Percentiles rank a stretch among this genome's conserved stretches.
Conservation (phyloP, 2,888 invertebrate species). For the Rhodophaea formosa region DNA sequence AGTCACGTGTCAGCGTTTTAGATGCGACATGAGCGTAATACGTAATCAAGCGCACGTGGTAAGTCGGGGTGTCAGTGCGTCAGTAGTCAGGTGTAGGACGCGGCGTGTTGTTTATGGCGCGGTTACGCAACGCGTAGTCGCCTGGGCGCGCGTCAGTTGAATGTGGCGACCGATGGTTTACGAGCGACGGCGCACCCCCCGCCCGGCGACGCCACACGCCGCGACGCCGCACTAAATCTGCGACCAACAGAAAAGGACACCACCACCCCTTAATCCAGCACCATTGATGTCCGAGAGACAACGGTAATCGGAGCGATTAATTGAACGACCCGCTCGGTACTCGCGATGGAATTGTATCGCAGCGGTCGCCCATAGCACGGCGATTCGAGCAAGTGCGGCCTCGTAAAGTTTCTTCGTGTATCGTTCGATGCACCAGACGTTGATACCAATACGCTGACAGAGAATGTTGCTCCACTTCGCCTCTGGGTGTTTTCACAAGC, state of each 20-base stretch:
- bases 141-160: conserved; percentile 80
- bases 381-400: conserved; percentile 74
- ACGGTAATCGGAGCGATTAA: conserved; percentile 76
- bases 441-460: conserved; percentile 60
- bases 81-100: conserved; percentile 59
- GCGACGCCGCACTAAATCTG: conserved; percentile 81
- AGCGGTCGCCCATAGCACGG: conserved; percentile 67
- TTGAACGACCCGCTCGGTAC: conserved; percentile 65
- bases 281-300: conserved; percentile 73
- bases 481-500: not conserved
- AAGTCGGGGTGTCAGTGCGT: conserved; percentile 44
- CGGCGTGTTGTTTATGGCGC: conserved; percentile 78
- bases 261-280: conserved; percentile 74
- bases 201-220: conserved; percentile 73
- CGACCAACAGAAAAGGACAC: conserved; percentile 77
- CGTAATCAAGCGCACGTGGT: conserved; percentile 74
- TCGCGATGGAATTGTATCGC: conserved; percentile 73
- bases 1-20: conserved; percentile 78
- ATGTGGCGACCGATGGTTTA: conserved; percentile 80
- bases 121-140: conserved; percentile 81
- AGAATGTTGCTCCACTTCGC: conserved; percentile 63
- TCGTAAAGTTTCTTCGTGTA: conserved; percentile 81
- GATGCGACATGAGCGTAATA: conserved; percentile 75
- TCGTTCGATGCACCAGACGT: conserved; percentile 81
- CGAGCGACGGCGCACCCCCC: conserved; percentile 75